phyloP scores from a whole-genome alignment of 2,888 invertebrate species.

The Orthosia gracilis region DNA sequence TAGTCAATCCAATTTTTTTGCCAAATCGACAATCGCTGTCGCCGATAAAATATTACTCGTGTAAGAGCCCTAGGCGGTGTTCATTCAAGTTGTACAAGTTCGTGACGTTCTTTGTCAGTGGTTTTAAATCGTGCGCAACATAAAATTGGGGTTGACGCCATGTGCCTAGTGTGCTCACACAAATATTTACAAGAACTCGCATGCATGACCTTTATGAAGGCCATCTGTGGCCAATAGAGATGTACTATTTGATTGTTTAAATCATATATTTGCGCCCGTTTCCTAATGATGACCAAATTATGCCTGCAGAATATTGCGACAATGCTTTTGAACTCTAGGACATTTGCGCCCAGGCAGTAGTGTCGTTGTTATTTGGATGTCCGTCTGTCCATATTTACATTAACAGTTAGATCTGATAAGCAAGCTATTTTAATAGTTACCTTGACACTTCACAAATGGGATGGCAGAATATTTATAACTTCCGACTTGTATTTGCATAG shows the following conservation, averaged over 20 bases:
- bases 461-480: conserved; percentile 54
- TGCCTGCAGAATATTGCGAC: not conserved
- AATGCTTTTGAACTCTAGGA: not conserved
- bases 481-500: conserved; percentile 45
- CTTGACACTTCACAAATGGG: conserved; percentile 52
- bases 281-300: not conserved
- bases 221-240: not conserved
- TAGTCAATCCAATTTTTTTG: too few species aligned
- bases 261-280: not conserved
- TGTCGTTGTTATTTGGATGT: not conserved
- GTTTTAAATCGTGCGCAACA: not conserved
- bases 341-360: not conserved
- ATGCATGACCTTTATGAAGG: conserved; percentile 3
- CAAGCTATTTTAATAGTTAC: conserved; percentile 21
- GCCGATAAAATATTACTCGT: too few species aligned
- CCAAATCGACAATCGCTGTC: too few species aligned
- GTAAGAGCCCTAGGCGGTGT: not conserved
- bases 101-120: not conserved
- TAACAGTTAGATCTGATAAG: conserved; percentile 27
- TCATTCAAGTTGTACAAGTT: not conserved
- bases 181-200: not conserved
- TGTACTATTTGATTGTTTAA: not conserved
- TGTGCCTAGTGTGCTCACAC: not conserved
- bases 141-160: not conserved
- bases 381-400: not conserved